phyloP scores from a whole-genome alignment of 2,888 invertebrate species.

The Hypomecis punctinalis region DNA sequence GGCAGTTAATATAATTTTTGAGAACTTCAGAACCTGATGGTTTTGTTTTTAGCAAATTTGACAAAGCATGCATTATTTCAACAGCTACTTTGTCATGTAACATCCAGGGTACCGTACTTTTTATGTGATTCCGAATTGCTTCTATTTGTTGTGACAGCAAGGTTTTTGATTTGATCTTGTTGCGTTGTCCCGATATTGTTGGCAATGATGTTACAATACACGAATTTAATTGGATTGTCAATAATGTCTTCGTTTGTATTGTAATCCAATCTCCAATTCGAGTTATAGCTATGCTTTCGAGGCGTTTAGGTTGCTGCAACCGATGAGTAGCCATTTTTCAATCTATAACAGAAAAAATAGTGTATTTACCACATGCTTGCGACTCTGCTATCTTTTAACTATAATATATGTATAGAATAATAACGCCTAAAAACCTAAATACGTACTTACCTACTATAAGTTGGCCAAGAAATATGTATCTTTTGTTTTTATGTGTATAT shows the following conservation, averaged over 20 bases:
- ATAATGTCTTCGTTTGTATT: neutral
- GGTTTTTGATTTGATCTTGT: neutral
- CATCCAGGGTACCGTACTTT: neutral
- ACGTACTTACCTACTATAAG: no score
- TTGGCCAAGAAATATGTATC: no score
- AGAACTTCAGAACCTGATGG: neutral
- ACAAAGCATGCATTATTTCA: neutral
- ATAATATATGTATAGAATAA: no score
- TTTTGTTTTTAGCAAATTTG: neutral
- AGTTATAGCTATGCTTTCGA: neutral
- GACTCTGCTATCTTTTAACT: no score
- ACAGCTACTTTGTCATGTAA: neutral
- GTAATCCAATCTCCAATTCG: slow-evolving; percentile 1
- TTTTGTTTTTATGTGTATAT: no score
- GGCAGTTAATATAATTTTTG: neutral
- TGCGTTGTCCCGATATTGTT: neutral
- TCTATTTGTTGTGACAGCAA: neutral
- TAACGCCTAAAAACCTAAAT: no score
- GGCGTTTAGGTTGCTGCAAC: neutral
- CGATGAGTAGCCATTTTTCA: no score
- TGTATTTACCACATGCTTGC: no score
- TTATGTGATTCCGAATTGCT: neutral
- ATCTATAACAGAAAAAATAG: no score
- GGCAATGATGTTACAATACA: no score
- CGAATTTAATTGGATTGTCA: no score